Conservation (phyloP, 2,113 vertebrate genomes). For the Silurus glanis region DNA sequence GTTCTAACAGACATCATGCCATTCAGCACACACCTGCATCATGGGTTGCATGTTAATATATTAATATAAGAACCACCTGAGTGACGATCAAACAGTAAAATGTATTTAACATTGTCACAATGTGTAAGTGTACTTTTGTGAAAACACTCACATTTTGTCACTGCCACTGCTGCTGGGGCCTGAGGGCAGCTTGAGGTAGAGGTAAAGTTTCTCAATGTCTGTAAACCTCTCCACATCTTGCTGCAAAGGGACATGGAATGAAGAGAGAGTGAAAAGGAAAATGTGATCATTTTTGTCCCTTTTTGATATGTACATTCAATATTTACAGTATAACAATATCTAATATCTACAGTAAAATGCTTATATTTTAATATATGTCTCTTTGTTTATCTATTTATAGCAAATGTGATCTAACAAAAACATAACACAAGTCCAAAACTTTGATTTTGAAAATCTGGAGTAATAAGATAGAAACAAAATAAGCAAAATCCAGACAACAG, state of each 20-base stretch:
- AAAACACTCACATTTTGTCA: slow-evolving; percentile 84
- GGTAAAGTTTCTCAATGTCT: slow-evolving; percentile 99
- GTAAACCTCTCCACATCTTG: slow-evolving; percentile 99
- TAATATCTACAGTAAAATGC: not conserved
- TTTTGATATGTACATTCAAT: not conserved
- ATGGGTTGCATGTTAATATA: not conserved
- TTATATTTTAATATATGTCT: not conserved
- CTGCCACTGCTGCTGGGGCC: slow-evolving; percentile 82
- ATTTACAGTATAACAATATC: not conserved
- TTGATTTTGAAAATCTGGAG: no score
- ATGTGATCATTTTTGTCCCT: not conserved
- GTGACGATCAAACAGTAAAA: not conserved
- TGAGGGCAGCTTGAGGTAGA: slow-evolving; percentile 99
- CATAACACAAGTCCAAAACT: no score
- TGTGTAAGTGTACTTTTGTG: not conserved
- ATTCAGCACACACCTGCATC: not conserved
- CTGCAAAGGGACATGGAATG: slow-evolving; percentile 69
- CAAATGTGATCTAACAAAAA: no score
- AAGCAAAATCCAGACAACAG: no score
- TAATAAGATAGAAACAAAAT: no score
- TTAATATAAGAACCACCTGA: not conserved
- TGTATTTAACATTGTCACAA: not conserved
- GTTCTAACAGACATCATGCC: not conserved
- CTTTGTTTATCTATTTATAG: not conserved
- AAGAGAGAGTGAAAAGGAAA: not conserved